Conservation (phyloP, 2,113 vertebrate species). For the Sardina pilchardus region DNA sequence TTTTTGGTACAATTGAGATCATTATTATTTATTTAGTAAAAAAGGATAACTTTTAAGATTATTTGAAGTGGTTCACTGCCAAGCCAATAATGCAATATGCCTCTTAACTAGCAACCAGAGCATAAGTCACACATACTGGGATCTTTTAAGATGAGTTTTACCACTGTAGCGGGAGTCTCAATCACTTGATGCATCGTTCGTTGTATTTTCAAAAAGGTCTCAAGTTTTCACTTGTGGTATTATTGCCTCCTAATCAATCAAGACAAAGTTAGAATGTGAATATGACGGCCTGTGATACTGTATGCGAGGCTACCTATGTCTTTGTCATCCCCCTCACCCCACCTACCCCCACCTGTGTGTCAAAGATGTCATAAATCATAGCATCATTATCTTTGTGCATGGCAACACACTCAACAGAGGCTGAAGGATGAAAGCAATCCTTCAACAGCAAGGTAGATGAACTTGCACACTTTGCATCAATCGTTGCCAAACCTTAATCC, state of each 20-base stretch:
- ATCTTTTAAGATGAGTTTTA: constrained; percentile 62
- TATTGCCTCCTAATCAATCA: constrained; percentile 61
- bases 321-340: neutral
- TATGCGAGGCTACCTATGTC: constrained; percentile 32
- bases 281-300: constrained; percentile 60
- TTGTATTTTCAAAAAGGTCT: constrained; percentile 52
- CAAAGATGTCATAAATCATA: constrained; percentile 12
- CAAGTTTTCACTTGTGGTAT: constrained; percentile 57
- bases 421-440: constrained; percentile 65
- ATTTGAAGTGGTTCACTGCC: constrained; percentile 99
- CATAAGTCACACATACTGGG: constrained; percentile 66
- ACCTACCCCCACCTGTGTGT: constrained; percentile 1
- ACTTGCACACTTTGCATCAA: constrained; percentile 59
- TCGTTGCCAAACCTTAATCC: constrained; percentile 79
- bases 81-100: constrained; percentile 89
- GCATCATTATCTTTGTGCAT: constrained; percentile 47
- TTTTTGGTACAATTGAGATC: constrained; percentile 96
- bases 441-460: constrained; percentile 49
- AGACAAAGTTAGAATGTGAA: constrained; percentile 39
- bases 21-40: constrained; percentile 98
- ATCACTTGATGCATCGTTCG: constrained; percentile 56
- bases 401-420: constrained; percentile 60
- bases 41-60: constrained; percentile 81
- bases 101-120: constrained; percentile 69
- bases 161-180: constrained; percentile 65